Evolutionary conservation across 2,888 invertebrate species (phyloP), one percentile per base, ranked within the genome.

Genomic region (Temnothorax ravouxi): DNA sequence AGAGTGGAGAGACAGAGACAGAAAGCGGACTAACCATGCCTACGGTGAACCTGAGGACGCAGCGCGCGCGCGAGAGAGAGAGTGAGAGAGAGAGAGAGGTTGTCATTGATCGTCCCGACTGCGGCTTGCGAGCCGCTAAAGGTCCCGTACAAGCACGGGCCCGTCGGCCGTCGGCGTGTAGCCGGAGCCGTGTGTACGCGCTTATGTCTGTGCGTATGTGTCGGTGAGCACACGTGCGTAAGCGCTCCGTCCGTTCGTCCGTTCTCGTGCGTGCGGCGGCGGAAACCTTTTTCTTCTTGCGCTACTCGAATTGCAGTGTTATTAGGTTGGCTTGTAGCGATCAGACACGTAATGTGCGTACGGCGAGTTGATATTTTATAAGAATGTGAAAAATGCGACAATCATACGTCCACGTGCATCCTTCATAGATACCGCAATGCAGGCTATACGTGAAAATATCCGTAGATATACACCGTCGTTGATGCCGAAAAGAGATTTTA

Each of bases 21-120:
- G 87, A 88, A 86, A 85, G 86, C 89, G 87, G 59, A 47, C 84
- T 87, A 85, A 87, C 85, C 86, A 84, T 86, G 88, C 87, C 85
- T 86, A 88, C 86, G 84, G 88, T 86, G 86, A 87, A 85, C 77
- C 84, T 82, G 86, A 86, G 82, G 89, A 91, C 85, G 84, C 81
- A 88, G 86, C 91, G 89, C 29, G 29, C 29, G 29, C 2, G 29
- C 29, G 29, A 76, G 90, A 85, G 89, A 34, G 34, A 88, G 91
- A 64, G 64, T 88, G 92, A 93, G 90, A 29, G 29, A 76, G 90
- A 85, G 89, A 34, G 34, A 88, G 92, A 88, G 92, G 91, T 94
- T 94, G 94, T 95, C 94, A 94, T 95, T 94, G 94, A 95, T 95
- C 94, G 94, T 94, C 92, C 92, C 92, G 92, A 92, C 92, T 90